Evolutionary conservation across 2,888 invertebrate species (phyloP).

Genomic region (Epicampocera succincta): DNA sequence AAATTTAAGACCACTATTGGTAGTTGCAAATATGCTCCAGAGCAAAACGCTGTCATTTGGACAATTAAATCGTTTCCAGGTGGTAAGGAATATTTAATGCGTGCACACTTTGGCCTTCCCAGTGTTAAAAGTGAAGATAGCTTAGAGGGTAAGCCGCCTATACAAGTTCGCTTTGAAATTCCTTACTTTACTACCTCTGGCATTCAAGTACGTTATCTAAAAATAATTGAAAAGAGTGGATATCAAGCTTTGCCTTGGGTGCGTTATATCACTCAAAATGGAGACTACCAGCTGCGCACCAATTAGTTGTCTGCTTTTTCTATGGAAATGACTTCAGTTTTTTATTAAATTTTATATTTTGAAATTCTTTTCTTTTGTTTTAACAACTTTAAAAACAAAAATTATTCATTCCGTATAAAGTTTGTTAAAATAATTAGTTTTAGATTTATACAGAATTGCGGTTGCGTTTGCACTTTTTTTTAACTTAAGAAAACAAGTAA

Average conservation of each 20-base stretch:
- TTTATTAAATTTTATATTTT: slow-evolving; percentile 26
- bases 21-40: slow-evolving; percentile 98
- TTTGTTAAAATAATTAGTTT: background rate
- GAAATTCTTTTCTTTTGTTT: background rate
- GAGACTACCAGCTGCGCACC: slow-evolving; percentile 98
- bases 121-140: slow-evolving; percentile 96
- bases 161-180: slow-evolving; percentile 99
- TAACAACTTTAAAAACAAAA: slow-evolving; percentile 13
- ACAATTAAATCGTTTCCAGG: slow-evolving; percentile 98
- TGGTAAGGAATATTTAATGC: slow-evolving; percentile 98
- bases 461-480: too few relatives aligned
- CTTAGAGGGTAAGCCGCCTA: slow-evolving; percentile 97
- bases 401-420: slow-evolving; percentile 57
- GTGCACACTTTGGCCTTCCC: slow-evolving; percentile 98
- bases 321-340: slow-evolving; percentile 26
- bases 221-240: slow-evolving; percentile 98
- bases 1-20: slow-evolving; percentile 99
- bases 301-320: slow-evolving; percentile 83
- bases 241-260: slow-evolving; percentile 99
- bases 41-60: slow-evolving; percentile 98
- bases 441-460: too few relatives aligned
- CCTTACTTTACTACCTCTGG: slow-evolving; percentile 99
- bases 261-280: slow-evolving; percentile 99
- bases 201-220: slow-evolving; percentile 89
- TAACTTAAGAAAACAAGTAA: too few relatives aligned